Evolutionary conservation across 2,888 invertebrate species (phyloP).

Genomic region (Pemphredon lugubris): DNA sequence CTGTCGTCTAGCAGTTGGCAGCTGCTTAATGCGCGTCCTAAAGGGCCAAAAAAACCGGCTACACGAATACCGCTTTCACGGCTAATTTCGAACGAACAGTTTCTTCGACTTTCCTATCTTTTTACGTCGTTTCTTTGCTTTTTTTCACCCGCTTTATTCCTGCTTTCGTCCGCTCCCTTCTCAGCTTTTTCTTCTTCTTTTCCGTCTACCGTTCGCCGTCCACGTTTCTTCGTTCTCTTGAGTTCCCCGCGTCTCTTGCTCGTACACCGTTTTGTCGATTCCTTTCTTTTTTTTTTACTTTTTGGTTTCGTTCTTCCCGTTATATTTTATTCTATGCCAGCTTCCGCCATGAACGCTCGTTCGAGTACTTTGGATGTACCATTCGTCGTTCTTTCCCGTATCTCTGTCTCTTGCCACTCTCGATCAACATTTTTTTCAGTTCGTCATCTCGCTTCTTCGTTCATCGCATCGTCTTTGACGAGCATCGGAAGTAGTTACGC

Average conservation of each 20-base stretch:
- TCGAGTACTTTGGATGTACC: too few species aligned
- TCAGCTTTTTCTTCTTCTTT: neutral
- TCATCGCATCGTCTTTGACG: neutral
- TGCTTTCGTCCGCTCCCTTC: neutral
- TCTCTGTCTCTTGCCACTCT: neutral
- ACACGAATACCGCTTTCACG: conserved; percentile 38
- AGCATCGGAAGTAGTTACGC: conserved; percentile 13
- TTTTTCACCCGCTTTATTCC: neutral
- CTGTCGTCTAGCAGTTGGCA: conserved; percentile 71
- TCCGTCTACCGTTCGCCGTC: neutral
- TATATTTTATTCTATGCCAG: too few species aligned
- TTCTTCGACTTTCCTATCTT: conserved; percentile 27
- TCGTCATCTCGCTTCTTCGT: neutral
- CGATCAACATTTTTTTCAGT: too few species aligned
- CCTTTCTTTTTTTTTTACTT: neutral
- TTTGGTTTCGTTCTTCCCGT: neutral
- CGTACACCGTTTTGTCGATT: neutral
- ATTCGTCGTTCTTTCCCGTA: neutral
- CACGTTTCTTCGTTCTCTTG: neutral
- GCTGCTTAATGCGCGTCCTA: conserved; percentile 64
- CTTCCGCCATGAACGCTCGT: too few species aligned
- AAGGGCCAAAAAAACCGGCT: conserved; percentile 44
- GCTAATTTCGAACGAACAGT: conserved; percentile 46
- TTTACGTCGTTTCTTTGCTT: neutral
- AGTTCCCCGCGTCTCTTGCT: neutral